Conservation (phyloP, 2,113 vertebrate species). For the Corynorhinus townsendii region DNA sequence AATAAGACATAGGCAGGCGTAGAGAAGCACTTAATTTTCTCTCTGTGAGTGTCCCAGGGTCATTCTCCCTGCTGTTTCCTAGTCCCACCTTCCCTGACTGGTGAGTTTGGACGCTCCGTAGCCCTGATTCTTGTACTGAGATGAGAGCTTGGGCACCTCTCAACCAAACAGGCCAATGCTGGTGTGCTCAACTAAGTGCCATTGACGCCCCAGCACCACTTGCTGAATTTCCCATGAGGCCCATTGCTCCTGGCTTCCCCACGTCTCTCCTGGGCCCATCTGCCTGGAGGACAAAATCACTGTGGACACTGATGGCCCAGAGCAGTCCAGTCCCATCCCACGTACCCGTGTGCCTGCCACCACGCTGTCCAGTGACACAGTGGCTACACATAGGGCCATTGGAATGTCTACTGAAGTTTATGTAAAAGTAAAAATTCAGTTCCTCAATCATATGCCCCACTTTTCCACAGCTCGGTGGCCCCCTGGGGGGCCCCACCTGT, state of each 20-base stretch:
- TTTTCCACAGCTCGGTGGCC: not conserved
- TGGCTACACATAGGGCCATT: not conserved
- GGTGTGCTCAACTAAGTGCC: not conserved
- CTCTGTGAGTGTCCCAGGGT: not conserved
- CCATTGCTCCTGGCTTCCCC: not conserved
- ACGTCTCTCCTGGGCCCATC: not conserved
- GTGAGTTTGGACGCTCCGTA: not conserved
- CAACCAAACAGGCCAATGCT: not conserved
- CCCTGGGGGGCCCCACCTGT: not conserved
- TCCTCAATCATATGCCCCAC: not conserved
- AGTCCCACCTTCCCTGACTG: no score
- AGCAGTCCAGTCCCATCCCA: not conserved
- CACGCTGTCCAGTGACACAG: not conserved
- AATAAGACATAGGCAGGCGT: not conserved
- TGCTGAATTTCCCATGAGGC: not conserved
- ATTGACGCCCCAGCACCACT: not conserved
- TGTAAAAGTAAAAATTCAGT: not conserved
- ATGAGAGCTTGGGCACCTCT: not conserved
- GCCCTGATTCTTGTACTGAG: not conserved
- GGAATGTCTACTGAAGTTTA: not conserved
- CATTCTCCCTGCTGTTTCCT: not conserved
- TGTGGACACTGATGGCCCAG: not conserved
- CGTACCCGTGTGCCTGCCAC: not conserved
- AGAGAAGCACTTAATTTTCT: not conserved
- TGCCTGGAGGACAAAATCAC: not conserved